Conservation (phyloP, 2,113 vertebrate species). For the Eulemur rufifrons region DNA sequence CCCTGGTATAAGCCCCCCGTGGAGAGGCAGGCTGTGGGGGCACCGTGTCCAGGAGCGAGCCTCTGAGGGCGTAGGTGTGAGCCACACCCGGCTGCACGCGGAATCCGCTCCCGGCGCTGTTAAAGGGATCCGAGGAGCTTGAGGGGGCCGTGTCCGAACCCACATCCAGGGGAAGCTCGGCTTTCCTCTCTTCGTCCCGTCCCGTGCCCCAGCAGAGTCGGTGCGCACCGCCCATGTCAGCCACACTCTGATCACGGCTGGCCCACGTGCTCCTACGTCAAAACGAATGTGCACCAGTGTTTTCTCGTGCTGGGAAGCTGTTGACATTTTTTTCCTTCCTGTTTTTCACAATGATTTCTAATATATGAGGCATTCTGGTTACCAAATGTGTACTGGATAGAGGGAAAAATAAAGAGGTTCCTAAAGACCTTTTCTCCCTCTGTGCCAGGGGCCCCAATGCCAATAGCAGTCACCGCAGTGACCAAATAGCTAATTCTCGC, state of each 20-base stretch:
- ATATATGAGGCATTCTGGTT: not conserved
- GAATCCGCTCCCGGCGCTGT: not conserved
- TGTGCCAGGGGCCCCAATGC: not conserved
- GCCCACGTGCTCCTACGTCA: not conserved
- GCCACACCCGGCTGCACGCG: not conserved
- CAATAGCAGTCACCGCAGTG: not conserved
- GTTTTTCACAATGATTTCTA: not conserved
- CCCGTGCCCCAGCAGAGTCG: too few relatives aligned
- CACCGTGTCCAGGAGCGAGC: not conserved
- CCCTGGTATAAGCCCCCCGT: not conserved
- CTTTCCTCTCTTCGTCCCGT: not conserved
- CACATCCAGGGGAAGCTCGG: not conserved
- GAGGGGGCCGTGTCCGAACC: not conserved
- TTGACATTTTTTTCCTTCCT: not conserved
- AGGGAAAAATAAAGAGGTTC: not conserved
- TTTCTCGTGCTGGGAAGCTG: not conserved
- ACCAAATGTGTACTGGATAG: not conserved
- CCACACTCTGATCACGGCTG: not conserved
- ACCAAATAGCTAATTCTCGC: not conserved
- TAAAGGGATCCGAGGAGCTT: not conserved
- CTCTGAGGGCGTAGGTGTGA: not conserved
- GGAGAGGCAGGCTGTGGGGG: not conserved
- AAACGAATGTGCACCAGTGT: not conserved
- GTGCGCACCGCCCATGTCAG: not conserved
- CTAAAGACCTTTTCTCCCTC: not conserved